Conservation (phyloP, 2,113 vertebrate species). For the Lagenorhynchus albirostris region DNA sequence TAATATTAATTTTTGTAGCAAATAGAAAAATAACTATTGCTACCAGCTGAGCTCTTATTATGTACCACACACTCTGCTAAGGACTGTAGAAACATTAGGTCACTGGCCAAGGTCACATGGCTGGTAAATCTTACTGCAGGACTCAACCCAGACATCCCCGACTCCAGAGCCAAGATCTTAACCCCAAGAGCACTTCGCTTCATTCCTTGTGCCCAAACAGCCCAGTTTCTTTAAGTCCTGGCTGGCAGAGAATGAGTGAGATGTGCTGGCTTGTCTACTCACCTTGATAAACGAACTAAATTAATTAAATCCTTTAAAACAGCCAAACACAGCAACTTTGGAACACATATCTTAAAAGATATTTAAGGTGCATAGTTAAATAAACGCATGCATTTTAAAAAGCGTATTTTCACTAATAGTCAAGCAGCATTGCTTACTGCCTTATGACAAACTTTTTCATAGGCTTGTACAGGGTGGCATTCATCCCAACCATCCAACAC, state of each 20-base stretch:
- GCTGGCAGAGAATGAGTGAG: not conserved
- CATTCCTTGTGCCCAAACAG: not conserved
- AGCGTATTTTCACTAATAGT: not conserved
- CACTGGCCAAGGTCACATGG: not conserved
- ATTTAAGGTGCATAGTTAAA: not conserved
- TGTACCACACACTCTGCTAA: not conserved
- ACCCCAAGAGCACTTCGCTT: not conserved
- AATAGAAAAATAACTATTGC: not conserved
- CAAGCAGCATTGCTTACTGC: not conserved
- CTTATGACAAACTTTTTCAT: not conserved
- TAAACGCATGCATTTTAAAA: not conserved
- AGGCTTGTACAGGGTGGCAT: not conserved
- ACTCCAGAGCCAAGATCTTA: not conserved
- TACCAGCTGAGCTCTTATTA: not conserved
- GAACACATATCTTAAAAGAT: not conserved
- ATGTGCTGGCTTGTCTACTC: not conserved
- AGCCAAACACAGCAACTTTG: not conserved
- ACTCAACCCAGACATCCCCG: not conserved
- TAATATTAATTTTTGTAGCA: conserved; percentile 5
- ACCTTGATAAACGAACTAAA: not conserved
- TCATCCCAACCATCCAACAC: not conserved
- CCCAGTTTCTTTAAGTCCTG: not conserved
- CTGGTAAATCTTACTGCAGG: not conserved
- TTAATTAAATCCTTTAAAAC: not conserved
- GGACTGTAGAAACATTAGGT: not conserved